Evolutionary conservation across 2,888 invertebrate genomes (phyloP), one percentile per base, ranked within the genome.

Genomic region (Parthenolecanium corni): DNA sequence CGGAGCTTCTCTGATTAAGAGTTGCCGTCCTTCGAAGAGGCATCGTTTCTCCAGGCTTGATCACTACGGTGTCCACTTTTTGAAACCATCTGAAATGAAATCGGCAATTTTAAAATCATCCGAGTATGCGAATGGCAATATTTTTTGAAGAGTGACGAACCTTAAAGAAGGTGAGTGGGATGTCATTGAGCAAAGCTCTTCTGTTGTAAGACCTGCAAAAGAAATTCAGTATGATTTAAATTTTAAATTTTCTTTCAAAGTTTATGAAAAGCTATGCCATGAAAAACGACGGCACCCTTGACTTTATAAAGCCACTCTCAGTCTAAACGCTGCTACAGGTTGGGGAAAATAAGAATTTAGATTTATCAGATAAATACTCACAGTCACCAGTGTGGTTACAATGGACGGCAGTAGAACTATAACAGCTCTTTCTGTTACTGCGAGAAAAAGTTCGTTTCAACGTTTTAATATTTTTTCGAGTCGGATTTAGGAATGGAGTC

Each of bases 401-500:
- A 18, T 20, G 46, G 5, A 46, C 6, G n/a, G 57, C 25, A 2
- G 57, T 46, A 14, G 57, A 57, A 4, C 23, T 46, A 31, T 57
- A 57, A 57, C 21, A 44, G 25, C 46, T 57, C 14, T 47, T 38
- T 36, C 36, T 25, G 1, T 52, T 38, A 14, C 52, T 25, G 21
- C 44, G 52, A n/a, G 62, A 62, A n/a, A 62, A 52, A 12, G 52
- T 23, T 42, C 62, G 16, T 16, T 21, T 62, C 12, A 52, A 52
- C 14, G 52, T 16, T 6, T 21, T 52, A 14, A 62, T 25, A 42
- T 52, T 52, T 20, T 21, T 21, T 36, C 62, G 52, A 18, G 62
- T 38, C 3, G 62, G 62, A 36, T 69, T 71, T 62, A 71, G 66
- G 65, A 73, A 72, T 1, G 72, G 71, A 18, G 71, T 69, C 3